Evolutionary conservation across 92 coral and sea anemone genomes (phyloP).

Genomic region (Siderastrea radians): DNA sequence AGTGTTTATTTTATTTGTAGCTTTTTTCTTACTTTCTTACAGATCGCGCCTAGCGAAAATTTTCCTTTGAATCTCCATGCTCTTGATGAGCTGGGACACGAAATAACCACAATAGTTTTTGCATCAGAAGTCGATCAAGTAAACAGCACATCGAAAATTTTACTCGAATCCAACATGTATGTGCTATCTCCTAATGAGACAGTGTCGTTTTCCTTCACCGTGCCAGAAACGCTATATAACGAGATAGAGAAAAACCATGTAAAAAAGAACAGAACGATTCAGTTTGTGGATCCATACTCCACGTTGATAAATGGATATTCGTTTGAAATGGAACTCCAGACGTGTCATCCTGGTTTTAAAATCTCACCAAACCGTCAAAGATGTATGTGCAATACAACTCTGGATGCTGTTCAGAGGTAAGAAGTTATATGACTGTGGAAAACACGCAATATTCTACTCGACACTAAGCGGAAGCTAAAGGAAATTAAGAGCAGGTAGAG

Average conservation of each 20-base stretch:
- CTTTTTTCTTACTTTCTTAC: not conserved
- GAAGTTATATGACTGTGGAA: not conserved
- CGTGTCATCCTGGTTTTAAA: slow-evolving; percentile 83
- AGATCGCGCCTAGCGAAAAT: slow-evolving; percentile 89
- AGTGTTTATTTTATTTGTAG: no score
- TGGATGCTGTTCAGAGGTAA: slow-evolving; percentile 57
- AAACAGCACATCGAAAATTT: slow-evolving; percentile 4
- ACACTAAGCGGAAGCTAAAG: no score
- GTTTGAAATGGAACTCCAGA: slow-evolving; percentile 44
- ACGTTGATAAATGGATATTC: slow-evolving; percentile 55
- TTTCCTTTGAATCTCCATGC: slow-evolving; percentile 66
- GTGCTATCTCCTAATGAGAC: slow-evolving; percentile 71
- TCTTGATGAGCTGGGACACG: slow-evolving; percentile 76
- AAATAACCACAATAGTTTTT: slow-evolving; percentile 69
- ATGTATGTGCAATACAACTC: slow-evolving; percentile 11
- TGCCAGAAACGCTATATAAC: not conserved
- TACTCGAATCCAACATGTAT: slow-evolving; percentile 41
- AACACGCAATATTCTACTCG: no score
- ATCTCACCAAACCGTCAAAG: not conserved
- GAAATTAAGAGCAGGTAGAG: no score
- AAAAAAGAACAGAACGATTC: slow-evolving; percentile 21
- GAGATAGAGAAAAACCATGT: not conserved
- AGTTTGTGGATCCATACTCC: slow-evolving; percentile 66
- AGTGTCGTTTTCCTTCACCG: slow-evolving; percentile 55
- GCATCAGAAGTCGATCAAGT: slow-evolving; percentile 24